Evolutionary conservation across 2,113 vertebrate species (phyloP).

Genomic region (Crypturellus undulatus): DNA sequence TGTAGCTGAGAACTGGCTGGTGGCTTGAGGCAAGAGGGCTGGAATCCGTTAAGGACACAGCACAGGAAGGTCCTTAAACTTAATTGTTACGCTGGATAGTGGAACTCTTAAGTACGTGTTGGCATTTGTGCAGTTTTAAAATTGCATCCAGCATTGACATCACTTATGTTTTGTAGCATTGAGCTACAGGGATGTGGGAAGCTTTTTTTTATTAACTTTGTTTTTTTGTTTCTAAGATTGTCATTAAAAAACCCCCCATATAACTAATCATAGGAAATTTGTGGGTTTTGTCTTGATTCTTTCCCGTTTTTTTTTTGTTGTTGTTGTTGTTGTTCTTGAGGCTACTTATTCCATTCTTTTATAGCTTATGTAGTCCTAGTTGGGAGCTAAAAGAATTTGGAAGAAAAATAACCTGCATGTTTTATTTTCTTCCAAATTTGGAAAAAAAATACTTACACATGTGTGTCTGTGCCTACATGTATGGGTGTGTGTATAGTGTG

Average conservation of each 20-base stretch:
- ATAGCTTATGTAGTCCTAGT: neutral
- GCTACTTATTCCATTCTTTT: neutral
- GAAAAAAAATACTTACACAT: neutral
- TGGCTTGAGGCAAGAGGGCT: neutral
- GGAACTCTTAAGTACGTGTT: neutral
- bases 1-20: neutral
- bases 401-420: neutral
- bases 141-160: neutral
- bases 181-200: neutral
- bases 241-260: too few relatives aligned
- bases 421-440: conserved; percentile 23
- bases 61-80: neutral
- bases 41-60: neutral
- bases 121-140: neutral
- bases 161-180: neutral
- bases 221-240: neutral
- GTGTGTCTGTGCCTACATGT: too few relatives aligned
- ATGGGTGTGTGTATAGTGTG: neutral
- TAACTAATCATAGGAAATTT: neutral
- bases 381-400: neutral
- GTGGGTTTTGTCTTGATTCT: neutral
- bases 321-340: neutral
- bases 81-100: neutral
- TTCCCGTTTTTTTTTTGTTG: neutral
- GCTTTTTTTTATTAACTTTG: neutral